Evolutionary conservation across 2,888 invertebrate species (phyloP).

Genomic region (Pollenia amentaria): DNA sequence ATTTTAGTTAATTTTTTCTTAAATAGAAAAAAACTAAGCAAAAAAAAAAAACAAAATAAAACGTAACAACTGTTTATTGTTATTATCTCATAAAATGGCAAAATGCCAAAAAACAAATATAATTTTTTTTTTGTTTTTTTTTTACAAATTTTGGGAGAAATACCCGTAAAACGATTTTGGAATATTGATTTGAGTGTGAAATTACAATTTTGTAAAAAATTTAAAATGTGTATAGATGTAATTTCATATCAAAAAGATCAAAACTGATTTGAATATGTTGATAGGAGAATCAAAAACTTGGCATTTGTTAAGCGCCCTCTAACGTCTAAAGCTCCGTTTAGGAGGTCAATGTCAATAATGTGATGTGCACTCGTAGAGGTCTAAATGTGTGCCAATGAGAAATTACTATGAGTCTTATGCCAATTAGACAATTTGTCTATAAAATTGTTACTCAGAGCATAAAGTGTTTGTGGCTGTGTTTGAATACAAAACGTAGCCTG

Average conservation of each 20-base stretch:
- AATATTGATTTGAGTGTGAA: conserved; percentile 43
- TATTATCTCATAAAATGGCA: conserved; percentile 64
- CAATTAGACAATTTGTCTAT: conserved; percentile 32
- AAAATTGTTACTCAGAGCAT: not conserved
- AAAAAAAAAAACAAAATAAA: conserved; percentile 29
- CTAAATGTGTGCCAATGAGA: conserved; percentile 2
- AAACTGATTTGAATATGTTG: conserved; percentile 3
- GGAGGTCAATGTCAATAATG: conserved; percentile 74
- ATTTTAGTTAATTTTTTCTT: conserved; percentile 3
- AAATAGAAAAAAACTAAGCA: conserved; percentile 24
- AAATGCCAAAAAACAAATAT: conserved; percentile 57
- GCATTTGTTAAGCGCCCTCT: conserved; percentile 63
- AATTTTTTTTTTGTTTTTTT: conserved; percentile 1
- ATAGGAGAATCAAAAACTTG: not conserved
- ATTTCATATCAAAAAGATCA: conserved; percentile 3
- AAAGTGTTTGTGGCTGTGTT: conserved; percentile 3
- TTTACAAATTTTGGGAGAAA: conserved; percentile 26
- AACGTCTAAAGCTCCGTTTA: conserved; percentile 56
- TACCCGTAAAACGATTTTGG: conserved; percentile 23
- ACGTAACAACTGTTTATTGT: conserved; percentile 55
- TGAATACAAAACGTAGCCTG: conserved; percentile 65
- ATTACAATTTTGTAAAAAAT: not conserved
- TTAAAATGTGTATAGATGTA: not conserved
- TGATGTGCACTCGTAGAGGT: conserved; percentile 38
- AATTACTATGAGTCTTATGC: conserved; percentile 20